Percentiles rank a stretch among this genome's conserved stretches.
Conservation (phyloP, 2,113 vertebrate species). For the Echinops telfairi region DNA sequence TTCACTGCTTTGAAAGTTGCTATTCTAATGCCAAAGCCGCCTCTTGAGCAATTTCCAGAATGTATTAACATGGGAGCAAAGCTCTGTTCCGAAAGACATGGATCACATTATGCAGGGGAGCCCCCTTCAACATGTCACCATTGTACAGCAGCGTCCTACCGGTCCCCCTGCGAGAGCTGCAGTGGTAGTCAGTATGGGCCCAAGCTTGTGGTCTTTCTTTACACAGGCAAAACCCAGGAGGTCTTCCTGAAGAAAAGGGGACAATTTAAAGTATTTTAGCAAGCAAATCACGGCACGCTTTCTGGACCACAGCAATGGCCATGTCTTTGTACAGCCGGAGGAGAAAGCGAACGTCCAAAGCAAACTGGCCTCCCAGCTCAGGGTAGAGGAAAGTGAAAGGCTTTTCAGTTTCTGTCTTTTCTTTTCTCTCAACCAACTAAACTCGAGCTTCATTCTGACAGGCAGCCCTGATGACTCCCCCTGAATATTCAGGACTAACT, state of each 20-base stretch:
- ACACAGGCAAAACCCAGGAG: slow-evolving; percentile 69
- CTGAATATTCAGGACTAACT: slow-evolving; percentile 34
- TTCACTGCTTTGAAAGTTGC: slow-evolving; percentile 82
- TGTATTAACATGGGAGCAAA: slow-evolving; percentile 82
- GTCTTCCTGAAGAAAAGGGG: slow-evolving; percentile 74
- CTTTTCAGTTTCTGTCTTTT: slow-evolving; percentile 35
- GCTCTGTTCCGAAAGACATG: slow-evolving; percentile 79
- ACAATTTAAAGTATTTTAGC: slow-evolving; percentile 65
- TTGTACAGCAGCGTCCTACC: slow-evolving; percentile 40
- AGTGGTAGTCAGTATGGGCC: slow-evolving; percentile 57
- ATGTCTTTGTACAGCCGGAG: slow-evolving; percentile 37
- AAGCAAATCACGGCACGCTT: slow-evolving; percentile 60
- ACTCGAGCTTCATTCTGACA: slow-evolving; percentile 11
- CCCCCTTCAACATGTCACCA: slow-evolving; percentile 72
- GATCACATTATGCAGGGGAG: slow-evolving; percentile 81
- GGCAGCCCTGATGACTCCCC: neutral
- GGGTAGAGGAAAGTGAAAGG: neutral
- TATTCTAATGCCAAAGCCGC: slow-evolving; percentile 83
- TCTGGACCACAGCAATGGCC: slow-evolving; percentile 44
- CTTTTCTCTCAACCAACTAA: slow-evolving; percentile 43
- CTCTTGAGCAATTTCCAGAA: slow-evolving; percentile 85
- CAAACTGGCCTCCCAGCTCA: slow-evolving; percentile 61
- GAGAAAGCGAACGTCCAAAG: slow-evolving; percentile 61
- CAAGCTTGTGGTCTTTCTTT: slow-evolving; percentile 60
- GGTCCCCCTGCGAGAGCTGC: slow-evolving; percentile 45